Base-by-base conservation (phyloP, 92 coral and sea anemone genomes). In the Zoanthus gigantus region DNA sequence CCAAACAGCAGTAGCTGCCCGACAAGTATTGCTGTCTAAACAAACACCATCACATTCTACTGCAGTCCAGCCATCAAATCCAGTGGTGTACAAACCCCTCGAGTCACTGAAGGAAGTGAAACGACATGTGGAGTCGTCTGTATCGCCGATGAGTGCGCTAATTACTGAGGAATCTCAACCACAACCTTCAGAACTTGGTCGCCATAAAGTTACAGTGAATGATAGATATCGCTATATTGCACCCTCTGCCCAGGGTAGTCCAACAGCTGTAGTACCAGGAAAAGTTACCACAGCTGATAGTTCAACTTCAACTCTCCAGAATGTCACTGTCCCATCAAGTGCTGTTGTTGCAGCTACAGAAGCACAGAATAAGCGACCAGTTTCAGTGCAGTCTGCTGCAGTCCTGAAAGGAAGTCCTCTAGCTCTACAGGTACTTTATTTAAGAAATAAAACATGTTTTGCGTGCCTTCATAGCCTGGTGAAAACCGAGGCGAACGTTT, bases 221-320 rank as follows among this genome's bases (percentile, higher is more conserved):
- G 96, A 96, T n/a, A 87, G 96, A 54, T 94, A 74, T 32, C 90
- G 98, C 32, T 94, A 91, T 61, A 94, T 96, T 53, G 96, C 79
- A 3, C 96, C 98, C 7, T 76, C 87, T 4, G 82, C 87, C 18
- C 84, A 52, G 63, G 85, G 75, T 13, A 74, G 45, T 9, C 87
- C 72, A 78, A 5, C 42, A 0, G 74, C 77, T 72, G 46, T 68
- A 37, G 72, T 60, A n/a, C 30, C 75, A 23, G 45, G 72, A 63
- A 61, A 80, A 11, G 74, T 65, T 61, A 44, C 18, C 15, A 57
- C 89, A 68, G 79, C 76, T 18, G 18, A 48, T 28, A 54, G 77
- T 63, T 32, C 71, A 11, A 28, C 71, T 44, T 58, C 83, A 76
- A 42, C 86, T 72, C 71, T 74, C 16, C 74, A 85, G 83, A 7